Base-by-base conservation (phyloP, 1,140 invertebrate genomes). In the Bombus impatiens region DNA sequence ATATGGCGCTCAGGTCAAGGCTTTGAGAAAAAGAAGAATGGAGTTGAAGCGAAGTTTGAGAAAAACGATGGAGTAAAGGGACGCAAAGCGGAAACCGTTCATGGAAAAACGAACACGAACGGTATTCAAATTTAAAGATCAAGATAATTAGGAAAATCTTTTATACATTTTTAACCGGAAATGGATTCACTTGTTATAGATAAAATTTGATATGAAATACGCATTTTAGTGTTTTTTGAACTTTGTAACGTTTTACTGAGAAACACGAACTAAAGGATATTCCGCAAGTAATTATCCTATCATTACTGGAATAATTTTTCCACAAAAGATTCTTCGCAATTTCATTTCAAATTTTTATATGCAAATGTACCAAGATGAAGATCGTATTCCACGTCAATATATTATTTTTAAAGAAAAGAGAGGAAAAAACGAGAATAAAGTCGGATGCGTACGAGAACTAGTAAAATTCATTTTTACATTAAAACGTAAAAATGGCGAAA, bases 1-100 rank as follows among this genome's bases (percentile, higher is more conserved):
- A 89, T 86, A 81, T 74, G 78, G 57, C 84, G 74, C 35, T 42
- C 70, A 89, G 92, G 87, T 91, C 91, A 93, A 92, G 91, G 86
- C 74, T 87, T 86, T 74, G 77, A 53, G 78, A 74, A 86, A 71
- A 72, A 77, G 70, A 28, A 40, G 32, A 44, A 32, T 32, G 10
- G 70, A 71, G 70, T 65, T 32, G n/a, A 67, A 71, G 84, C 65
- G 83, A 71, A 81, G 65, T 83, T 70, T 57, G 72, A 81, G 71
- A 80, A 83, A 82, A 89, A 84, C 72, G 81, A 77, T 18, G 35
- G 72, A 76, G 42, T 57, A 53, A 87, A 62, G 71, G 6, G 65
- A 44, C 59, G 71, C 35, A 83, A 78, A 40, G 6, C 25, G 87
- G 78, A 75, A 25, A 70, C 32, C 35, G 25, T 67, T 4, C 44